These are phyloP conservation scores for Ailurus styani DNA, from an alignment of 2,113 vertebrate species.

Conservation along the genomic window DNA sequence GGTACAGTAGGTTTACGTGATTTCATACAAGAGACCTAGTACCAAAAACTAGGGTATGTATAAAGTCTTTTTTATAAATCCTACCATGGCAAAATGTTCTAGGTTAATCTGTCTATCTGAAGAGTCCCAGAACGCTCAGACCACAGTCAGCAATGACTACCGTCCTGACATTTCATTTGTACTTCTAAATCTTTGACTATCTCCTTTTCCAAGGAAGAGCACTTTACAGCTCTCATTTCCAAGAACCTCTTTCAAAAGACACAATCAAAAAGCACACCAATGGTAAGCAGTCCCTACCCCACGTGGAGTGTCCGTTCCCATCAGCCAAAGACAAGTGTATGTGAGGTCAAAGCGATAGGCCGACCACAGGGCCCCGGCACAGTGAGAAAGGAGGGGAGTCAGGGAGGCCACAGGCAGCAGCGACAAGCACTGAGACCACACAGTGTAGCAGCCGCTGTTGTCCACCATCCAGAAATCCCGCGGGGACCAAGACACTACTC, in stretches of 20 bases:
- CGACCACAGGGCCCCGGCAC: background rate
- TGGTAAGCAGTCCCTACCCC: too few species aligned
- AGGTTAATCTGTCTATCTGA: background rate
- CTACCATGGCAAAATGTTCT: background rate
- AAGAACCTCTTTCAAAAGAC: background rate
- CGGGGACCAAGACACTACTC: background rate
- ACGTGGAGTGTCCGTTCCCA: background rate
- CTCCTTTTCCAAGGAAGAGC: background rate
- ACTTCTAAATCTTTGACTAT: background rate
- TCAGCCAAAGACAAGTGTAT: too few species aligned
- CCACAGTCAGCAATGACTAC: background rate
- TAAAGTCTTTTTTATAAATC: background rate
- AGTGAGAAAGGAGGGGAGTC: background rate
- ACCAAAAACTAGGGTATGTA: background rate
- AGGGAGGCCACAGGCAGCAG: background rate
- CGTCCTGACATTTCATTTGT: background rate
- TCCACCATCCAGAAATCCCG: background rate
- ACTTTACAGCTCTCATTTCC: background rate
- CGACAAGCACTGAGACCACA: fast-evolving
- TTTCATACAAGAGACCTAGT: background rate
- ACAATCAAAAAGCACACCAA: background rate
- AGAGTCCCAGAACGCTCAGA: background rate
- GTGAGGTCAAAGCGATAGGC: fast-evolving
- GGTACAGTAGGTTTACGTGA: background rate
- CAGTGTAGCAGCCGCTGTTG: background rate